A percentile compares a stretch with the other conserved stretches of the same genome.
Conservation (phyloP, 1,140 invertebrate genomes). For the Parapsyche elsis region DNA sequence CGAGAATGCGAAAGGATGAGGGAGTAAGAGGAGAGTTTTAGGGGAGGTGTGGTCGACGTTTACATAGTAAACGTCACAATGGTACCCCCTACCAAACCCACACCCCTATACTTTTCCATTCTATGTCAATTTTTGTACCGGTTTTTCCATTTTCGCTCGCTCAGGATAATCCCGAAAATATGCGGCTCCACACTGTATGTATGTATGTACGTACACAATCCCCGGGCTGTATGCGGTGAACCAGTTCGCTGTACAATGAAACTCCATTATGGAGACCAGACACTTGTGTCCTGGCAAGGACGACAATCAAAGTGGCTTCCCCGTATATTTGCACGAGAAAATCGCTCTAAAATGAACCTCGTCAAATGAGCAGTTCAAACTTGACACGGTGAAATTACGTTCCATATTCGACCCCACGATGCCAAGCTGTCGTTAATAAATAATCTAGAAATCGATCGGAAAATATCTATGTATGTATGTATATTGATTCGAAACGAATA, state of each 20-base stretch:
- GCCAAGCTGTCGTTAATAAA: too few species aligned
- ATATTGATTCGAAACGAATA: neutral
- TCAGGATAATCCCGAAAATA: constrained; percentile 12
- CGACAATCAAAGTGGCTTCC: neutral
- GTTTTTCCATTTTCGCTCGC: neutral
- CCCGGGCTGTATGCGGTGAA: neutral
- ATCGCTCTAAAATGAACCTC: neutral
- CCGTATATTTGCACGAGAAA: neutral
- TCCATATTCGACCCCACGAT: too few species aligned
- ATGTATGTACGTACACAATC: neutral
- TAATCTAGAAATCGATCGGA: neutral
- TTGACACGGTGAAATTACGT: neutral
- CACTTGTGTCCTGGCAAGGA: neutral
- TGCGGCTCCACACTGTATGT: neutral
- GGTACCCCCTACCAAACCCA: neutral
- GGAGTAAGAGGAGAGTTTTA: neutral
- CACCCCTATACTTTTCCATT: neutral
- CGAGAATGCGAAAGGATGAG: too few species aligned
- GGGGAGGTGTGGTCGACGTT: neutral
- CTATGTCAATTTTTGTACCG: neutral
- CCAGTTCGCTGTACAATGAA: constrained; percentile 3
- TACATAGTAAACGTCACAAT: neutral
- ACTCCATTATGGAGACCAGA: constrained; percentile 15
- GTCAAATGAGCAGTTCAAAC: neutral
- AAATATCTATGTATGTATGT: neutral